Base-by-base conservation (phyloP, 2,888 invertebrate genomes). In the Actias luna region DNA sequence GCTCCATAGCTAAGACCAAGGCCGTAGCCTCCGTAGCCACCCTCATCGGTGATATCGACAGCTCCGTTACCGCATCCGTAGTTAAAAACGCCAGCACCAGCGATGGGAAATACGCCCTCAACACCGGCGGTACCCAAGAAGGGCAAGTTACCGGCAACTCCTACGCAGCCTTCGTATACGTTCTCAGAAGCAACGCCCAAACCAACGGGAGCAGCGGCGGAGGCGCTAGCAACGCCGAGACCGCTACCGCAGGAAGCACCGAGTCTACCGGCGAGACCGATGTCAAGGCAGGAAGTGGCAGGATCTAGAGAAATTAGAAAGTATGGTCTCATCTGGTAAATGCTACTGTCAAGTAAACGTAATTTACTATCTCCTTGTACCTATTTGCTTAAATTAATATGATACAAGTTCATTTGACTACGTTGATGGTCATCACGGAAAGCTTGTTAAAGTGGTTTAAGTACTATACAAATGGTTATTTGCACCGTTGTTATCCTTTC, bases 81-180 rank as follows among this genome's bases (percentile, higher is more conserved):
- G n/a, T 72, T 69, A 33, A 80, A 67, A 7, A 68, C 69, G 1
- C 80, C 80, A 63, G 69, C 62, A 12, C 79, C 79, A 29, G 63
- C 61, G 25, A 72, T 71, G 14, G 77, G 72, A 22, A 78, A 62
- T 5, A 69, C 64, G 2, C 79, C 79, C 52, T 75, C 75, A 42
- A 87, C 64, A 3, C 67, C 79, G 0, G 82, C 84, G 5, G 85
- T 77, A 5, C 83, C 82, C 0, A 82, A 65, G 71, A 87, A 83
- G 1, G 84, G 87, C 25, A 87, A 64, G 46, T 84, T 76, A 57
- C 87, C 87, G 27, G 72, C 70, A 0, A 82, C 74, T 0, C 72
- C 65, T 7, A 87, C 62, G 27, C 74, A 61, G 14, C 86, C 86
- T 68, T 84, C 84, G 33, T 79, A 78, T 0, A 71, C 70, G 60